Evolutionary conservation across 2,797 vertebrate species (phyloP).

Genomic region (Anguilla obscura): DNA sequence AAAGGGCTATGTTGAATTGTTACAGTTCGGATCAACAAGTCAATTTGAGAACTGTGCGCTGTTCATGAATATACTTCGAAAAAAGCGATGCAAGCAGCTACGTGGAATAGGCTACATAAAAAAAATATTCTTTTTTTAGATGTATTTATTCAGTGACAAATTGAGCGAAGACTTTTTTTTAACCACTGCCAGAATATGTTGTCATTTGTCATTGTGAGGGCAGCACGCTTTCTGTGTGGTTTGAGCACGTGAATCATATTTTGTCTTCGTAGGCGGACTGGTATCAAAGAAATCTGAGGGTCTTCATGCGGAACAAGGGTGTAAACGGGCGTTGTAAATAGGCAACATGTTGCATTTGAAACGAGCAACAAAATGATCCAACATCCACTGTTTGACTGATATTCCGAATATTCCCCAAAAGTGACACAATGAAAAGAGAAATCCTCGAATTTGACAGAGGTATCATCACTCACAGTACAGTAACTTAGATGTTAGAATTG

Average conservation of each 20-base stretch:
- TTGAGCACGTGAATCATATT: constrained; percentile 39
- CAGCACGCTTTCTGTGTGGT: constrained; percentile 23
- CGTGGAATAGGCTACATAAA: neutral
- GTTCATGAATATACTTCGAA: neutral
- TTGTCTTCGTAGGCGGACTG: constrained; percentile 34
- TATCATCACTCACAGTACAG: neutral
- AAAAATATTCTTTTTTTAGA: neutral
- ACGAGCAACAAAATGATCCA: constrained; percentile 22
- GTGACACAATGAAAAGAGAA: neutral
- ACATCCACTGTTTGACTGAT: constrained; percentile 21
- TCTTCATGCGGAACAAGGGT: constrained; percentile 17
- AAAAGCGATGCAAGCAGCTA: neutral
- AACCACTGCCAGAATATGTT: constrained; percentile 13
- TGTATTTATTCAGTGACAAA: neutral
- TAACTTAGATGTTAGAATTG: neutral
- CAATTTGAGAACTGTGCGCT: neutral
- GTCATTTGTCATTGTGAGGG: neutral
- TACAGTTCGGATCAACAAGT: neutral
- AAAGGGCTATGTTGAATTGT: constrained; percentile 5
- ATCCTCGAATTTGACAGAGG: neutral
- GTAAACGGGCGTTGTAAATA: constrained; percentile 28
- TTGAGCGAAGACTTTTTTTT: neutral
- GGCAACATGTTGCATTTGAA: constrained; percentile 20
- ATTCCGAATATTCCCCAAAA: neutral
- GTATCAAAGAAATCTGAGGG: constrained; percentile 34